A percentile compares a stretch with the other conserved stretches of the same genome.
phyloP scores from a whole-genome alignment of 2,888 invertebrate species.

The Gortyna flavago region DNA sequence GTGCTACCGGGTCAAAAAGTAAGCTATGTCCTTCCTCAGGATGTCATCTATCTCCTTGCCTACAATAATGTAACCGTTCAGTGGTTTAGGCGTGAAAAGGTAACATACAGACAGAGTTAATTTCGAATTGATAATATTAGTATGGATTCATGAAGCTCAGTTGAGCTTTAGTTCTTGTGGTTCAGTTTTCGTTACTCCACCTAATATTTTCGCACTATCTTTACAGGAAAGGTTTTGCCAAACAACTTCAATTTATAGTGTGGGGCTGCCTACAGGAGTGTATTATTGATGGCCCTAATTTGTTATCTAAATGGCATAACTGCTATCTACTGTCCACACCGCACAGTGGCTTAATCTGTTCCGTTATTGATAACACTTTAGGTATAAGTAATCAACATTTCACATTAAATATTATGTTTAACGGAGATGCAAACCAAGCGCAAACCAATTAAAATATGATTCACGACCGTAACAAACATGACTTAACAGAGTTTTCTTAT shows the following conservation, averaged over 20 bases:
- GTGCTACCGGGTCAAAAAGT: neutral
- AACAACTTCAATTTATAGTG: conserved; percentile 3
- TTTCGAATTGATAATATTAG: neutral
- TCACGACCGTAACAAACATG: neutral
- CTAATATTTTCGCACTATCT: neutral
- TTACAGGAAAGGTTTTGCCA: neutral
- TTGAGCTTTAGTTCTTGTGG: neutral
- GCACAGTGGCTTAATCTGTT: conserved; percentile 71
- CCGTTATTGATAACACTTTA: conserved; percentile 68
- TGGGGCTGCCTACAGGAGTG: neutral
- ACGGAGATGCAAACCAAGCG: too few species aligned
- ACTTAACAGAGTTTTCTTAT: neutral
- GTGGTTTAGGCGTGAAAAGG: neutral
- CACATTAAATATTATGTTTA: conserved; percentile 29
- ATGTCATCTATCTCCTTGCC: neutral
- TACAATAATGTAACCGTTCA: neutral
- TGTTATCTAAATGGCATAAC: conserved; percentile 68
- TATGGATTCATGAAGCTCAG: neutral
- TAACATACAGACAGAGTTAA: neutral
- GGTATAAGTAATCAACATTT: conserved; percentile 70
- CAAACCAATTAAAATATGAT: neutral
- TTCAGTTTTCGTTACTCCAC: neutral
- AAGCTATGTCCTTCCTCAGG: neutral
- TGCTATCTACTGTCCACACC: conserved; percentile 41
- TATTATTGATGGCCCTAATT: conserved; percentile 64